These are phyloP conservation scores for Pelvicachromis taeniatus DNA, from an alignment of 2,113 vertebrate genomes.

Conservation along the genomic window DNA sequence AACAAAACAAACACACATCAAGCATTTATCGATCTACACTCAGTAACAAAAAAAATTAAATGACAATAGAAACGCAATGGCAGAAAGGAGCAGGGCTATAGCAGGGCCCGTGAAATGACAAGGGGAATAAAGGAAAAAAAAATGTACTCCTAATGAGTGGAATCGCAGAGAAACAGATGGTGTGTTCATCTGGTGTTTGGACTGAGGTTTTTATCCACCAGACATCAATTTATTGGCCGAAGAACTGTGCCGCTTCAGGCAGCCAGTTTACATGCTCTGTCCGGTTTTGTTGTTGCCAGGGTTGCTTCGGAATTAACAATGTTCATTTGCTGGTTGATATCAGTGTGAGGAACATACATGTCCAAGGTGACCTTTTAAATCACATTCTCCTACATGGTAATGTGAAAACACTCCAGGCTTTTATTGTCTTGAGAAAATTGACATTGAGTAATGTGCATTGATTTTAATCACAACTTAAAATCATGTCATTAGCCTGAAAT, in stretches of 20 bases:
- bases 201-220: constrained; percentile 35
- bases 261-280: constrained; percentile 13
- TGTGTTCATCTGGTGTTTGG: constrained; percentile 54
- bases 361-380: not conserved
- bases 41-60: not conserved
- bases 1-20: not conserved
- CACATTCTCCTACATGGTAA: not conserved
- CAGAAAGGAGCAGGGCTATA: not conserved
- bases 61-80: not conserved
- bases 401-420: not conserved
- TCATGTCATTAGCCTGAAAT: not conserved
- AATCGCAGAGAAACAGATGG: constrained; percentile 58
- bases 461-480: not conserved
- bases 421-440: not conserved
- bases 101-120: not conserved
- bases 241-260: constrained; percentile 15
- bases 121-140: constrained; percentile 28
- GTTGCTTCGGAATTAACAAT: not conserved
- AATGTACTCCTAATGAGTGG: constrained; percentile 38
- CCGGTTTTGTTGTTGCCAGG: constrained; percentile 8
- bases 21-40: not conserved
- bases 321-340: not conserved
- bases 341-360: not conserved
- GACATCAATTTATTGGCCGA: constrained; percentile 42
- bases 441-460: not conserved